A percentile compares a stretch with the other conserved stretches of the same genome.
Conservation (phyloP, 2,113 vertebrate species). For the Origma solitaria region DNA sequence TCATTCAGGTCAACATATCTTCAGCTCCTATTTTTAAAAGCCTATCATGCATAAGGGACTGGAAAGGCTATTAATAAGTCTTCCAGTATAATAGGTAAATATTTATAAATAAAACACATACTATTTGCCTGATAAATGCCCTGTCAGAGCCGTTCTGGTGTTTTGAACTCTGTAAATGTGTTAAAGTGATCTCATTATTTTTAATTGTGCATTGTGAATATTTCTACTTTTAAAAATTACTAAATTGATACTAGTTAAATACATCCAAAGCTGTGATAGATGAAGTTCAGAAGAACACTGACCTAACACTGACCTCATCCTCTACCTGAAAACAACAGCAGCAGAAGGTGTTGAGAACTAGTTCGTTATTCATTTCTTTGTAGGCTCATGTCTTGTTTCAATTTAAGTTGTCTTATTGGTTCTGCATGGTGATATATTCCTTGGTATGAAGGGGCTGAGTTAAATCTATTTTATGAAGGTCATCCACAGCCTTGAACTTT, state of each 20-base stretch:
- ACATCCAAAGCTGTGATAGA: background rate
- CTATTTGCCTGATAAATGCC: slow-evolving; percentile 18
- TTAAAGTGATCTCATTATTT: background rate
- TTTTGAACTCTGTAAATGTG: background rate
- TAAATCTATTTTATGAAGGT: slow-evolving; percentile 6
- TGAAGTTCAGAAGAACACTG: background rate
- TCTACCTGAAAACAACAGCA: background rate
- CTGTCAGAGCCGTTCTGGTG: background rate
- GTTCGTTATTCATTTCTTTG: slow-evolving; percentile 18
- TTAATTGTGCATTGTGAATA: background rate
- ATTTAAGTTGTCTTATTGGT: slow-evolving; percentile 22
- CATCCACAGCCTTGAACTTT: background rate
- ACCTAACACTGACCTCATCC: background rate
- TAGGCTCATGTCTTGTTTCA: background rate
- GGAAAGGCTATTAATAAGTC: background rate
- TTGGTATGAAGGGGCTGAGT: background rate
- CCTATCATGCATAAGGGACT: background rate
- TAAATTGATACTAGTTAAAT: background rate
- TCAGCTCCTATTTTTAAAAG: background rate
- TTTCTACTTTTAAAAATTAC: background rate
- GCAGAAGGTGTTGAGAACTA: background rate
- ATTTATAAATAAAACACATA: background rate
- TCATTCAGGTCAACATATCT: background rate
- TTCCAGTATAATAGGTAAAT: background rate
- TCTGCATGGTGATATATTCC: background rate